Conservation (phyloP, 2,888 invertebrate species). For the Catocala fraxini region DNA sequence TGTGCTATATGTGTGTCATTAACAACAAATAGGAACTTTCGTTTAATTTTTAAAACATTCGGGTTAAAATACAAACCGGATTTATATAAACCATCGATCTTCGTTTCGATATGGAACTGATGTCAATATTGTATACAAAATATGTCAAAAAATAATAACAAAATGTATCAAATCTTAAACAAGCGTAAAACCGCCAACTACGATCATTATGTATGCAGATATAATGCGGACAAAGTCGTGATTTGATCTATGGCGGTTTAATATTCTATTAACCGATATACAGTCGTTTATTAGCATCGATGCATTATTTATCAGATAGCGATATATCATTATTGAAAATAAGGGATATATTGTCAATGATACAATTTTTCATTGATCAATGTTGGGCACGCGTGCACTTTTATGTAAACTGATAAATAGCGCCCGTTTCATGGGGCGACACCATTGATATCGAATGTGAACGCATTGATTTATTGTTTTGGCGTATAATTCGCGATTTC, state of each 20-base stretch:
- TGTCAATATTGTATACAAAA: slow-evolving; percentile 1
- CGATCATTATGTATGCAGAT: slow-evolving; percentile 72
- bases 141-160: slow-evolving; percentile 44
- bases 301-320: slow-evolving; percentile 58
- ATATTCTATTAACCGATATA: slow-evolving; percentile 78
- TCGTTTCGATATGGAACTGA: no score
- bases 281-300: slow-evolving; percentile 47
- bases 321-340: slow-evolving; percentile 75
- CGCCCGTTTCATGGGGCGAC: slow-evolving; percentile 73
- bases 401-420: slow-evolving; percentile 80
- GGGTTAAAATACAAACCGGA: no score
- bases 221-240: slow-evolving; percentile 62
- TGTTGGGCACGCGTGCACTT: slow-evolving; percentile 74
- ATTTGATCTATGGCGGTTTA: slow-evolving; percentile 74
- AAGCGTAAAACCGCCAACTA: slow-evolving; percentile 68
- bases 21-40: background rate
- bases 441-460: slow-evolving; percentile 73
- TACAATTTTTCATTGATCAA: slow-evolving; percentile 76
- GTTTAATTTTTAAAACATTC: no score
- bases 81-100: no score
- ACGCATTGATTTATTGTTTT: slow-evolving; percentile 77
- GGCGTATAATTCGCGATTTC: slow-evolving; percentile 70
- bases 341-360: slow-evolving; percentile 76
- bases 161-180: slow-evolving; percentile 39
- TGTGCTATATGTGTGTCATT: slow-evolving; percentile 16